Conservation (phyloP, 2,113 vertebrate species). For the Cyanoderma ruficeps region DNA sequence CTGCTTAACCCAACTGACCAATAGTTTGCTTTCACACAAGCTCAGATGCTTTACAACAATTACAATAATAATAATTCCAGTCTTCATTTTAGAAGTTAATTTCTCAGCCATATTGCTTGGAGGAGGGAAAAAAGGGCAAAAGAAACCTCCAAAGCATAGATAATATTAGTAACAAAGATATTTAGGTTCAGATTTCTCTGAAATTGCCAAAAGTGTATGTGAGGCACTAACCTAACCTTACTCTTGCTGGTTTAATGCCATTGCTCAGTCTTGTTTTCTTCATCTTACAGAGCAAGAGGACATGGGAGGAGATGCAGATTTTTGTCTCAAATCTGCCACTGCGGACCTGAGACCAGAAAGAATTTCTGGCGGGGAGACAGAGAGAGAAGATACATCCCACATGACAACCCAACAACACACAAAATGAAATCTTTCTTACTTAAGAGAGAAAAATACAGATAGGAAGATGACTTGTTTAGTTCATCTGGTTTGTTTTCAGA, state of each 20-base stretch:
- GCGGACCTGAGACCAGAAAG: neutral
- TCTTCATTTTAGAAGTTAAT: neutral
- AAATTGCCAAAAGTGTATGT: neutral
- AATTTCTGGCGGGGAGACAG: neutral
- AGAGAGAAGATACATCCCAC: neutral
- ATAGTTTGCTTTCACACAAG: neutral
- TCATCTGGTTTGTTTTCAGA: neutral
- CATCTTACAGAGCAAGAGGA: neutral
- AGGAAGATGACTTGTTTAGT: neutral
- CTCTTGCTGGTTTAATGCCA: neutral
- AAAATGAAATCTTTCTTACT: neutral
- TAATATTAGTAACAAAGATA: neutral
- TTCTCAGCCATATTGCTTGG: neutral
- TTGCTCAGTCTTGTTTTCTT: neutral
- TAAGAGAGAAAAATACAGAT: neutral
- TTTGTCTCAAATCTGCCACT: neutral
- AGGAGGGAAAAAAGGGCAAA: neutral
- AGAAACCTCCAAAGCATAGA: neutral
- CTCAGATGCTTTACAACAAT: neutral
- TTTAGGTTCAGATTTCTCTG: neutral
- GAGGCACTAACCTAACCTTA: neutral
- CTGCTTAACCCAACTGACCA: neutral
- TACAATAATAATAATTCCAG: neutral
- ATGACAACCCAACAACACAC: neutral
- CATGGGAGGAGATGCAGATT: neutral